Percentiles rank a stretch among this genome's conserved stretches.
These are phyloP conservation scores for Oscheius onirici DNA, from an alignment of 2,888 invertebrate species.

Conservation along the genomic window DNA sequence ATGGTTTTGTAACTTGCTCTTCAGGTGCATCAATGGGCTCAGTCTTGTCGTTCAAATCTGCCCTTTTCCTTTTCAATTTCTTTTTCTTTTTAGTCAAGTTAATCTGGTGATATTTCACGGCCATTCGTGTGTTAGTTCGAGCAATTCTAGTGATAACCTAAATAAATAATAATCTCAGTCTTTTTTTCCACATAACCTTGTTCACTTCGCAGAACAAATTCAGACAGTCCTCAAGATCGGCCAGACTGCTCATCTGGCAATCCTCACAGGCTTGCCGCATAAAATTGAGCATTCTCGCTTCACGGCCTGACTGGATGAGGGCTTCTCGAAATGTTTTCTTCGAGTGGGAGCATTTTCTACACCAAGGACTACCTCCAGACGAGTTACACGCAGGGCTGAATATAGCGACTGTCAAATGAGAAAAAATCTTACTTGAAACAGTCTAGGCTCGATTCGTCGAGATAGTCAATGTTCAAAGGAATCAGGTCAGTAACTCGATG, in stretches of 20 bases:
- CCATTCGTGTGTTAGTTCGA: too few relatives aligned
- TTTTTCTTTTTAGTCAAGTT: too few relatives aligned
- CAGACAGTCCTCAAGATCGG: constrained; percentile 15
- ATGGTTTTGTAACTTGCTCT: too few relatives aligned
- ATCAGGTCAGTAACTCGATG: constrained; percentile 58
- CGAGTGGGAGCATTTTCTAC: not conserved
- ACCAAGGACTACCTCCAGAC: constrained; percentile 10
- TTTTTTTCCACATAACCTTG: too few relatives aligned
- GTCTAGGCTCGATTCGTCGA: not conserved
- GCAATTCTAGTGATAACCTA: too few relatives aligned
- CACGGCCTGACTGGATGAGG: not conserved
- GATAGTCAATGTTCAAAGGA: constrained; percentile 44
- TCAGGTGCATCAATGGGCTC: too few relatives aligned
- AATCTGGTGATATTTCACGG: too few relatives aligned
- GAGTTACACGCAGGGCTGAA: constrained; percentile 1
- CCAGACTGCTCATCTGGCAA: not conserved
- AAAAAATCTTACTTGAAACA: constrained; percentile 22
- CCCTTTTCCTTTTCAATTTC: too few relatives aligned
- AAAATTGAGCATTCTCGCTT: constrained; percentile 6
- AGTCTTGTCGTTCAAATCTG: too few relatives aligned
- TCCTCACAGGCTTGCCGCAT: not conserved
- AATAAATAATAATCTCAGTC: too few relatives aligned
- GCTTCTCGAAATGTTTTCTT: constrained; percentile 9
- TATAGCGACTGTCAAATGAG: too few relatives aligned
- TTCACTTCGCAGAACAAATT: constrained; percentile 14